These are phyloP conservation scores for Dynastes grantii DNA, from an alignment of 2,888 invertebrate genomes.

Conservation along the genomic window DNA sequence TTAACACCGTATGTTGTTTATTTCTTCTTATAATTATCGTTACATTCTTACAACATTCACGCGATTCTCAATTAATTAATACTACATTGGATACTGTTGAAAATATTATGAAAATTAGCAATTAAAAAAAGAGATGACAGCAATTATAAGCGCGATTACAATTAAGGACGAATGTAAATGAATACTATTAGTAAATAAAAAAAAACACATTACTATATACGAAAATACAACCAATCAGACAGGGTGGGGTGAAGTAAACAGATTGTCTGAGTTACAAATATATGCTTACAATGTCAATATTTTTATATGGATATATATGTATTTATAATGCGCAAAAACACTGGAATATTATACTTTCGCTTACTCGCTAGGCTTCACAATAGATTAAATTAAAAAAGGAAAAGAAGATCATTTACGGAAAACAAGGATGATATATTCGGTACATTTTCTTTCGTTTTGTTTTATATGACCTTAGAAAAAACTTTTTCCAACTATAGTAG, in stretches of 20 bases:
- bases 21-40: neutral
- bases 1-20: slow-evolving; percentile 33
- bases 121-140: neutral
- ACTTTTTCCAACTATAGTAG: too few species aligned
- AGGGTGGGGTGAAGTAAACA: slow-evolving; percentile 12
- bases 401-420: too few species aligned
- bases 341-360: slow-evolving; percentile 28
- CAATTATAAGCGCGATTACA: neutral
- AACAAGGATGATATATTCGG: too few species aligned
- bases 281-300: neutral
- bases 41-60: slow-evolving; percentile 29
- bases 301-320: neutral
- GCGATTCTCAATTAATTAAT: slow-evolving; percentile 16
- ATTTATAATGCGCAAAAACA: slow-evolving; percentile 17
- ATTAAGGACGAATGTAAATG: neutral
- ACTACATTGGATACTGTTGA: slow-evolving; percentile 45
- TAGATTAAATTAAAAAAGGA: neutral
- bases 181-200: slow-evolving; percentile 12
- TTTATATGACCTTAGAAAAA: slow-evolving; percentile 21
- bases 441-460: neutral
- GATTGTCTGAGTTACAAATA: slow-evolving; percentile 34
- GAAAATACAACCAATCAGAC: slow-evolving; percentile 8
- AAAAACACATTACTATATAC: slow-evolving; percentile 29
- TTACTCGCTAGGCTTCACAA: neutral
- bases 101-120: slow-evolving; percentile 4